Conservation (phyloP, 2,113 vertebrate species). For the Willisornis vidua region DNA sequence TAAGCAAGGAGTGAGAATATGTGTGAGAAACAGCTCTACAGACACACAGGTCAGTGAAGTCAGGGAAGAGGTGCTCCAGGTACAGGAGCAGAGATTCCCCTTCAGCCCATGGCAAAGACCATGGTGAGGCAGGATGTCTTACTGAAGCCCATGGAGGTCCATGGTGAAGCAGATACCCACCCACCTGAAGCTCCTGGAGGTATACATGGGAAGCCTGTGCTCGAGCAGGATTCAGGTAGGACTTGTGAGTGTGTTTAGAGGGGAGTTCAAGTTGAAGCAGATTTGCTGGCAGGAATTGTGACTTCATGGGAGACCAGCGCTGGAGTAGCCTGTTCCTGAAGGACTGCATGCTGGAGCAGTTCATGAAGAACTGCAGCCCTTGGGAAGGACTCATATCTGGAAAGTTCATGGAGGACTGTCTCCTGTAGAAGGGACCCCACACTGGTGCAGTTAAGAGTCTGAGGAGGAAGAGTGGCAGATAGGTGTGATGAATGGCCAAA, state of each 20-base stretch:
- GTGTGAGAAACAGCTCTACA: background rate
- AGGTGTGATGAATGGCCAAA: accelerated
- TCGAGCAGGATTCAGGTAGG: background rate
- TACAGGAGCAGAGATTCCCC: accelerated
- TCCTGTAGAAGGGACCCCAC: accelerated
- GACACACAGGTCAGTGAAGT: background rate
- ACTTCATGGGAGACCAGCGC: accelerated
- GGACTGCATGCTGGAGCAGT: background rate
- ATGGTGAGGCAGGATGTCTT: background rate
- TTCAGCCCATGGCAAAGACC: background rate
- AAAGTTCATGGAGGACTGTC: background rate
- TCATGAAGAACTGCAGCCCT: accelerated
- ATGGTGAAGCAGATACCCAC: background rate
- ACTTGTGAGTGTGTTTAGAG: background rate
- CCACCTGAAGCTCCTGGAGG: accelerated
- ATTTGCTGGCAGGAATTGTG: background rate
- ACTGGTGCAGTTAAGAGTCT: background rate
- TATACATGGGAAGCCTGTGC: accelerated
- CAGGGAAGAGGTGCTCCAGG: background rate
- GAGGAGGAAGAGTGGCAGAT: background rate
- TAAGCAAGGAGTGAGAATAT: background rate
- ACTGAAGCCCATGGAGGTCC: background rate
- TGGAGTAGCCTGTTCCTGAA: background rate
- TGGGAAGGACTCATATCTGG: accelerated
- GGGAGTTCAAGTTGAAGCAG: background rate